Percentiles rank a stretch among this genome's conserved stretches.
These are phyloP conservation scores for human DNA, from an alignment of 2,113 vertebrate genomes.

Conservation along the genomic window DNA sequence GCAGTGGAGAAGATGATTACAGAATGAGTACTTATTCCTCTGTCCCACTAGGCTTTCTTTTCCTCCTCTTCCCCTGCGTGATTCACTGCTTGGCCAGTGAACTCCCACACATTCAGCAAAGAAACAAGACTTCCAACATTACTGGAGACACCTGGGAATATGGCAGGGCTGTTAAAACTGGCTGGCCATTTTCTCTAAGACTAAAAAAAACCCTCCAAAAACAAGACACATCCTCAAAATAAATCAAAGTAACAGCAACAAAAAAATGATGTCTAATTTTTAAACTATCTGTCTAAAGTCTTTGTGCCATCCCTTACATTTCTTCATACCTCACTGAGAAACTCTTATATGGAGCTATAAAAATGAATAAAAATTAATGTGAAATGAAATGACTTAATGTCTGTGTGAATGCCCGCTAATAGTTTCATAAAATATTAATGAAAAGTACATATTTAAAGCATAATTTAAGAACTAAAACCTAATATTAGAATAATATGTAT, in stretches of 20 bases:
- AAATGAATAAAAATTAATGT: not conserved
- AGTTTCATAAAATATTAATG: constrained; percentile 16
- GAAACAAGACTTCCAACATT: not conserved
- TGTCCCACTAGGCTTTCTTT: not conserved
- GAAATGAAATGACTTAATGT: not conserved
- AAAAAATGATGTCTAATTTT: not conserved
- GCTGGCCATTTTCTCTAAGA: not conserved
- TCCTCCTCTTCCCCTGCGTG: not conserved
- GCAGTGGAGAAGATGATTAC: not conserved
- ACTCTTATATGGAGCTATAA: not conserved
- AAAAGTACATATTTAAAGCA: not conserved
- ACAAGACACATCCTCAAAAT: not conserved
- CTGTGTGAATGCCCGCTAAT: not conserved
- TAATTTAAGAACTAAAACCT: not conserved
- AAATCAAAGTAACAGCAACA: not conserved
- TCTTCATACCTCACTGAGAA: not conserved
- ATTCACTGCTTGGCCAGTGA: not conserved
- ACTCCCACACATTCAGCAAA: not conserved
- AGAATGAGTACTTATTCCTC: not conserved
- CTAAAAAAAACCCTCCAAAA: not conserved
- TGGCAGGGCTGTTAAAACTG: not conserved
- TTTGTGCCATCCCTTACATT: not conserved
- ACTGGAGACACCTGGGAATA: not conserved
- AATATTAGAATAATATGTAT: constrained; percentile 17
- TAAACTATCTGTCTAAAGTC: not conserved